phyloP scores from a whole-genome alignment of 2,888 invertebrate genomes.

The Tetranychus piercei region DNA sequence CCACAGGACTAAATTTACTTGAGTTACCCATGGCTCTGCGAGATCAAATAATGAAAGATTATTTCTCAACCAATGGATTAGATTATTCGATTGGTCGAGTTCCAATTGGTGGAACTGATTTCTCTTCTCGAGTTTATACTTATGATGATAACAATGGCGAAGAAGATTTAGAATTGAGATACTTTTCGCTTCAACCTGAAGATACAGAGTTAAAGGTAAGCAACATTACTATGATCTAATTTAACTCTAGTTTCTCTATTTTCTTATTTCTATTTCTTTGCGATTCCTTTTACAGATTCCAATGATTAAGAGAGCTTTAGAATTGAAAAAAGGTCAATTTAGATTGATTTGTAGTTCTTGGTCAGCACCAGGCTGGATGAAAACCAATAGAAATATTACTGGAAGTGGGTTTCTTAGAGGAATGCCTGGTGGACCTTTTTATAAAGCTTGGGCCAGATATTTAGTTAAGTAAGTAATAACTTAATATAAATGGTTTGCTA shows the following conservation, averaged over 20 bases:
- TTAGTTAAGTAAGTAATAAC: constrained; percentile 48
- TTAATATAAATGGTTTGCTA: neutral
- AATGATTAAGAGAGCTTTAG: constrained; percentile 31
- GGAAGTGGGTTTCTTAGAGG: constrained; percentile 35
- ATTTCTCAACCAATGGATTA: constrained; percentile 33
- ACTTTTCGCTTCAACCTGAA: constrained; percentile 19
- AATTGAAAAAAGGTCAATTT: constrained; percentile 28
- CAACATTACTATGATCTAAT: neutral
- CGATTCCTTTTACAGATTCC: constrained; percentile 32
- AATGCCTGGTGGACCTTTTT: constrained; percentile 37
- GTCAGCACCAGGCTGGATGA: constrained; percentile 43
- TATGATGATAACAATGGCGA: constrained; percentile 52
- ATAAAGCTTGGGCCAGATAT: constrained; percentile 62
- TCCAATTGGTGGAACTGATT: constrained; percentile 60
- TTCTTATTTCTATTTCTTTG: neutral
- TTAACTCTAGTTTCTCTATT: no score
- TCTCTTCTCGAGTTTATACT: constrained; percentile 60
- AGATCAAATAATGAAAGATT: constrained; percentile 38
- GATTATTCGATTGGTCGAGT: constrained; percentile 50
- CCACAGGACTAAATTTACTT: constrained; percentile 49
- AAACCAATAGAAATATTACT: constrained; percentile 36
- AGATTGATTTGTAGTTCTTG: constrained; percentile 38
- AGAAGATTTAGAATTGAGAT: constrained; percentile 20
- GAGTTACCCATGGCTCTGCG: constrained; percentile 41
- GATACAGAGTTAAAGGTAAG: constrained; percentile 19